Percentiles rank a stretch among this genome's conserved stretches.
Conservation (phyloP, 2,888 invertebrate species). For the Tiliacea aurago region DNA sequence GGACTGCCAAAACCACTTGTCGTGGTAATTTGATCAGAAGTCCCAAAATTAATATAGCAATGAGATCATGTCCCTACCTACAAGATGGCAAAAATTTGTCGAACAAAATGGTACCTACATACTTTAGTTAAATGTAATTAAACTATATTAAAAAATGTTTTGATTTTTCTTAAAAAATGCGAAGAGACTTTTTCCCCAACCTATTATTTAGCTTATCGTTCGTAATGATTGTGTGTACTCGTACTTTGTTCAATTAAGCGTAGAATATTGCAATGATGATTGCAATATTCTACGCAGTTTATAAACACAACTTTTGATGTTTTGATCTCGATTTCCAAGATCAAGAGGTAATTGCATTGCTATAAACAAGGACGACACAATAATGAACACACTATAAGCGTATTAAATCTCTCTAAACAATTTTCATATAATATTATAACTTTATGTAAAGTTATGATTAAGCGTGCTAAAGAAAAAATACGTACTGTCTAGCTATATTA, state of each 20-base stretch:
- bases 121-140: too few relatives aligned
- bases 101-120: too few relatives aligned
- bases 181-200: too few relatives aligned
- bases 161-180: too few relatives aligned
- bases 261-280: not conserved
- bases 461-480: not conserved
- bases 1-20: too few relatives aligned
- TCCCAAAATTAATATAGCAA: too few relatives aligned
- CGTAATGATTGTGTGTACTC: not conserved
- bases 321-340: not conserved
- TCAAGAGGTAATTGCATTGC: not conserved
- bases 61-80: too few relatives aligned
- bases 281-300: too few relatives aligned
- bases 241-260: too few relatives aligned
- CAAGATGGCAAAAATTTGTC: too few relatives aligned
- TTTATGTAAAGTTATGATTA: not conserved
- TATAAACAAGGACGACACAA: not conserved
- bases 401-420: not conserved
- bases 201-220: not conserved
- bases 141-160: too few relatives aligned
- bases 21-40: too few relatives aligned
- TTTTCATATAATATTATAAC: not conserved
- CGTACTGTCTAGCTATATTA: not conserved
- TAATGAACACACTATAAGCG: not conserved
- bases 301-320: not conserved